phyloP scores from a whole-genome alignment of 2,797 vertebrate species.

The Nothura maculosa region DNA sequence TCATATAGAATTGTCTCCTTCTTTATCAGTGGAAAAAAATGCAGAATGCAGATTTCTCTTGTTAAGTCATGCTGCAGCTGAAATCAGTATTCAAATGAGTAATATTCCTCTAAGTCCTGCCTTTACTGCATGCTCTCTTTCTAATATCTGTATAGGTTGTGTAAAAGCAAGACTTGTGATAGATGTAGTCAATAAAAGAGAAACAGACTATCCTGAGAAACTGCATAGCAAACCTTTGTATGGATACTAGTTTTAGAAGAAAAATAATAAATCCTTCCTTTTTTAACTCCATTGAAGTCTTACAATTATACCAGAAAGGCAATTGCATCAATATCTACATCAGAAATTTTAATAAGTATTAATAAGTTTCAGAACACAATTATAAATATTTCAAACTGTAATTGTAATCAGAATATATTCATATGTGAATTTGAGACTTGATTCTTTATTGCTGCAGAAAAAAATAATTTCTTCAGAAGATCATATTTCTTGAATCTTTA shows the following conservation, averaged over 20 bases:
- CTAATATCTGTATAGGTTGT: conserved; percentile 2
- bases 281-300: not conserved
- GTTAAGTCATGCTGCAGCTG: not conserved
- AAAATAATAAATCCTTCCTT: not conserved
- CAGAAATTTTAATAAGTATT: not conserved
- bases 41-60: not conserved
- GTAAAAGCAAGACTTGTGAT: conserved; percentile 26
- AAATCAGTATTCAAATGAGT: not conserved
- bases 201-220: conserved; percentile 40
- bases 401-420: not conserved
- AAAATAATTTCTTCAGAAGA: not conserved
- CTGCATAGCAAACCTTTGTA: not conserved
- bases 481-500: not conserved
- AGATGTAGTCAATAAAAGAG: not conserved
- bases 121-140: conserved; percentile 8
- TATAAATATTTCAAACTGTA: not conserved
- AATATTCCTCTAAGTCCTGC: not conserved
- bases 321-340: not conserved
- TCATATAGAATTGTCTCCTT: not conserved
- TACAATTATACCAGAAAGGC: not conserved
- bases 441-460: not conserved
- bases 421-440: not conserved
- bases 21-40: not conserved
- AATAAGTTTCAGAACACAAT: not conserved
- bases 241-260: not conserved